Evolutionary conservation across 2,113 vertebrate genomes (phyloP).

Genomic region (Thryonomys swinderianus): DNA sequence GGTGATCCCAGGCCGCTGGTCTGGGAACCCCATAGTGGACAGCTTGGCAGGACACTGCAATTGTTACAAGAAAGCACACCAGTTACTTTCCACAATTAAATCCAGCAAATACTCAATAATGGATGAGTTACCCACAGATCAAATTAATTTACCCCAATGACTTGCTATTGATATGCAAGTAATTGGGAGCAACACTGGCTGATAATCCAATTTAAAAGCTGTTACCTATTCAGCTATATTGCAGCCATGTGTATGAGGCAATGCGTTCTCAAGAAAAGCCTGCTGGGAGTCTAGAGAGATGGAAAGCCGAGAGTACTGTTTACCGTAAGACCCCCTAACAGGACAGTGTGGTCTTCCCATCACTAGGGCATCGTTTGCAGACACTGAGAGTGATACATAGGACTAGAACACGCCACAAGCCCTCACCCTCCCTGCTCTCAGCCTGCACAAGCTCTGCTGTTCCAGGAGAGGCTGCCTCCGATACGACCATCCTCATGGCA

Average conservation of each 20-base stretch:
- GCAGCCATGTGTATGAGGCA: neutral
- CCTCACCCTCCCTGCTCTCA: neutral
- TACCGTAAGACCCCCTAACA: neutral
- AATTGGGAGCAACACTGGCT: constrained; percentile 30
- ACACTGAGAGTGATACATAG: neutral
- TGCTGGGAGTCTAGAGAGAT: neutral
- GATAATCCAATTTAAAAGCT: constrained; percentile 59
- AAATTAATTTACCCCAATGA: constrained; percentile 61
- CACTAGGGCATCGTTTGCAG: neutral
- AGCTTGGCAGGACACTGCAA: neutral
- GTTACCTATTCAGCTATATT: constrained; percentile 1
- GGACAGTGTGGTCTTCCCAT: neutral
- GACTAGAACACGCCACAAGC: neutral
- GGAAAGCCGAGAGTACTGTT: neutral
- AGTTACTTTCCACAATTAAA: constrained; percentile 37
- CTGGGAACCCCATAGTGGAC: accelerated
- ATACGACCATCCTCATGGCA: constrained; percentile 3
- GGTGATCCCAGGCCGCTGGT: accelerated
- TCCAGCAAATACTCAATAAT: constrained; percentile 53
- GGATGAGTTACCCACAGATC: neutral
- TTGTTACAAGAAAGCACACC: neutral
- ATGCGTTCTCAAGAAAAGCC: neutral
- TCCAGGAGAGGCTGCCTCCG: constrained; percentile 65
- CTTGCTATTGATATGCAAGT: constrained; percentile 53
- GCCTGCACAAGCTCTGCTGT: neutral